phyloP scores from a whole-genome alignment of 2,113 vertebrate species.

The Stigmatopora argus region DNA sequence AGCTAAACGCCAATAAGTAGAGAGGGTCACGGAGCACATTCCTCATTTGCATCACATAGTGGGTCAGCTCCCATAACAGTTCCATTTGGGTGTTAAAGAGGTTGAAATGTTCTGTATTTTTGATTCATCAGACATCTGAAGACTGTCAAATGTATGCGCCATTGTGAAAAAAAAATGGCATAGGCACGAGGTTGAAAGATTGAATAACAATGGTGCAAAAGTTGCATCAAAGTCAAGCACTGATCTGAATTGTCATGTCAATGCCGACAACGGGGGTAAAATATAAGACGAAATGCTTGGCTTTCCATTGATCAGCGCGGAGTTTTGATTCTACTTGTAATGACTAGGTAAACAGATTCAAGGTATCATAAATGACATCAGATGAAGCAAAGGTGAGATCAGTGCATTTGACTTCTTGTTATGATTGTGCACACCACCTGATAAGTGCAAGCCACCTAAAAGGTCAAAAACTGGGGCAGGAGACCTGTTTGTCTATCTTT shows the following conservation, averaged over 20 bases:
- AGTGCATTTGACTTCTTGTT: not conserved
- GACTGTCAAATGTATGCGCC: not conserved
- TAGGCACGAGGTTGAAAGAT: not conserved
- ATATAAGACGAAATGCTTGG: not conserved
- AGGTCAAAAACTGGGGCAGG: not conserved
- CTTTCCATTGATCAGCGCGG: not conserved
- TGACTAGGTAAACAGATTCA: not conserved
- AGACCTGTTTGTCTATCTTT: not conserved
- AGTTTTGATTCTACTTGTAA: not conserved
- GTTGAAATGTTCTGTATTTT: not conserved
- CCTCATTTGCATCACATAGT: not conserved
- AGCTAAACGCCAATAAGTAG: not conserved
- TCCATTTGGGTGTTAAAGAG: not conserved
- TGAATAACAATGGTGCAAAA: not conserved
- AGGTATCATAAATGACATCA: not conserved
- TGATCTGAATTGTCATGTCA: not conserved
- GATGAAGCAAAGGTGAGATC: not conserved
- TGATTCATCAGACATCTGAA: not conserved
- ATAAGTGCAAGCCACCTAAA: not conserved
- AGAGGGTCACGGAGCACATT: not conserved
- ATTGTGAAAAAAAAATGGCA: too few species aligned
- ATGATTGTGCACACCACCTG: not conserved
- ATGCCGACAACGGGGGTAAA: not conserved
- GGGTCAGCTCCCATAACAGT: not conserved
- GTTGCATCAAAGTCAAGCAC: not conserved